phyloP scores from a whole-genome alignment of 2,888 invertebrate genomes.

The Matsumyia berberina region DNA sequence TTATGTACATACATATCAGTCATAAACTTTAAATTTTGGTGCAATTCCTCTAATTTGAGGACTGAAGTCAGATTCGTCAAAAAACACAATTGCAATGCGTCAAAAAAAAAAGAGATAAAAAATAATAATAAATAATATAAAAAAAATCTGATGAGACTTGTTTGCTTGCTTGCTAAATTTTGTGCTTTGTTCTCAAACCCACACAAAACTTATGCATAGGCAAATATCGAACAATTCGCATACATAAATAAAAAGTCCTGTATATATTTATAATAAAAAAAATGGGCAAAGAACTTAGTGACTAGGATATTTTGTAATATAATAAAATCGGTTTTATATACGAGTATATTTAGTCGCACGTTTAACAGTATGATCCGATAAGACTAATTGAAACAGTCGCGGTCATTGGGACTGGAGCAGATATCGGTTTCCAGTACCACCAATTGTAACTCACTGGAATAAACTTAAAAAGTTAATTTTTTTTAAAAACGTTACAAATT shows the following conservation, averaged over 20 bases:
- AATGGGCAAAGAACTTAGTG: constrained; percentile 64
- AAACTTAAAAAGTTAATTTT: too few relatives aligned
- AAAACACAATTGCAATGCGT: background rate
- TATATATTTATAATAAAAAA: constrained; percentile 28
- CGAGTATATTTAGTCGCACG: constrained; percentile 41
- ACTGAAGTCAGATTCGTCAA: background rate
- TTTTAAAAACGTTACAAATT: constrained; percentile 2
- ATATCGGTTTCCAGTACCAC: constrained; percentile 91
- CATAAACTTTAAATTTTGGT: constrained; percentile 16
- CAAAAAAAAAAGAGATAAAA: background rate
- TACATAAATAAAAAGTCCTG: constrained; percentile 14
- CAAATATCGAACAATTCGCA: constrained; percentile 12
- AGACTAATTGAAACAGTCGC: constrained; percentile 87
- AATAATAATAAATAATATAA: background rate
- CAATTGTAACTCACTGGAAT: constrained; percentile 89
- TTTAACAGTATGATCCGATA: constrained; percentile 88
- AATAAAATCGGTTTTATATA: constrained; percentile 51
- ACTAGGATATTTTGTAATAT: constrained; percentile 66
- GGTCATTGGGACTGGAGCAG: constrained; percentile 87
- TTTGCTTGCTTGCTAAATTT: constrained; percentile 15
- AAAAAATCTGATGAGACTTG: background rate
- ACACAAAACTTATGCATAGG: constrained; percentile 9
- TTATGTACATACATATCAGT: constrained; percentile 10
- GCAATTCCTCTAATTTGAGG: background rate
- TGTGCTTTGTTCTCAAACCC: constrained; percentile 10